A percentile compares a stretch with the other conserved stretches of the same genome.
phyloP scores from a whole-genome alignment of 2,888 invertebrate genomes.

The Kryphioiulus occultus region DNA sequence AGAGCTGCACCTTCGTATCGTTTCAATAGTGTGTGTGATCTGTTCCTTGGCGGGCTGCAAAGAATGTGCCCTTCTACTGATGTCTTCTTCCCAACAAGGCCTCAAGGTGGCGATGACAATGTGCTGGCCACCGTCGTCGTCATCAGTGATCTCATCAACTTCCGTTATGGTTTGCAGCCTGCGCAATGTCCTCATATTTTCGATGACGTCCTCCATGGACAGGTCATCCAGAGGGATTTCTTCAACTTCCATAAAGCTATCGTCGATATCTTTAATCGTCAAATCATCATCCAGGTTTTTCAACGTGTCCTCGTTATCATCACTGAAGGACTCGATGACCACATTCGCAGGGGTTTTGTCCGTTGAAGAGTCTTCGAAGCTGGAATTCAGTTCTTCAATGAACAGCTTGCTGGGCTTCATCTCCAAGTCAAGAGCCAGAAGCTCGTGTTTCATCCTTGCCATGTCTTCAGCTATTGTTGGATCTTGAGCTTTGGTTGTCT shows the following conservation, averaged over 20 bases:
- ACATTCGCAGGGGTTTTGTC: slow-evolving; percentile 46
- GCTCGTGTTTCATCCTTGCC: slow-evolving; percentile 28
- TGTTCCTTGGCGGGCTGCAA: slow-evolving; percentile 30
- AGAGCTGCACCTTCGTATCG: slow-evolving; percentile 43
- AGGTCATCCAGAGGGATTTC: slow-evolving; percentile 55
- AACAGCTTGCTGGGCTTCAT: neutral
- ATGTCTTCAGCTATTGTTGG: slow-evolving; percentile 20
- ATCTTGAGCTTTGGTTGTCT: slow-evolving; percentile 42
- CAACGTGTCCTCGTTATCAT: slow-evolving; percentile 35
- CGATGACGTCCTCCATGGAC: slow-evolving; percentile 50
- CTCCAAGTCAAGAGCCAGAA: neutral
- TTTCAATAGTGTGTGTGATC: neutral
- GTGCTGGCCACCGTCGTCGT: slow-evolving; percentile 48
- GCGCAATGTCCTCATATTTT: slow-evolving; percentile 52
- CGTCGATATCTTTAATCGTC: slow-evolving; percentile 11
- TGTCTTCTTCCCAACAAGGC: neutral
- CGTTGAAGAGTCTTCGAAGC: slow-evolving; percentile 33
- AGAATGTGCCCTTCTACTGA: slow-evolving; percentile 11
- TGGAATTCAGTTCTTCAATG: slow-evolving; percentile 46
- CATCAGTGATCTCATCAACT: slow-evolving; percentile 55
- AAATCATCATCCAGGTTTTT: neutral
- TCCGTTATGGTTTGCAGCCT: slow-evolving; percentile 55
- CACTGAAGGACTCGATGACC: slow-evolving; percentile 45
- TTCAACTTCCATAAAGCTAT: slow-evolving; percentile 55
- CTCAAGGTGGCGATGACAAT: slow-evolving; percentile 33